Evolutionary conservation across 2,113 vertebrate species (phyloP), one percentile per base, ranked within the genome.

Genomic region (Cercocebus atys): DNA sequence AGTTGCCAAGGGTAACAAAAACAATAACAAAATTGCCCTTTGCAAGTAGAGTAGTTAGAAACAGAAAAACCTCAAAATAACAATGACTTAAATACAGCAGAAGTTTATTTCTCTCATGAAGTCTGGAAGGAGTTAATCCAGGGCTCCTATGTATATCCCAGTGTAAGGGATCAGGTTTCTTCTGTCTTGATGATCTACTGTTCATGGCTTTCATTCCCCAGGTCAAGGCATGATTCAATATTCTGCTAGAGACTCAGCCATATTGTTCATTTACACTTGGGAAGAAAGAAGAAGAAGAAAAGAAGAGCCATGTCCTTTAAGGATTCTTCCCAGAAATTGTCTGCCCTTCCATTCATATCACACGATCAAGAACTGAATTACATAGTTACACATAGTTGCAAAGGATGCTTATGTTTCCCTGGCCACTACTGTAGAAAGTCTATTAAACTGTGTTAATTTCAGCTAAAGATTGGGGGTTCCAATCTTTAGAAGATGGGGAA

Each of bases 11-110:
- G 20, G 23, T 30, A 95, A 83, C 3, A 84, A 40, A 23, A 94
- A 93, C 59, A 98, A 92, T 87, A 92, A 97, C 66, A 97, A 81
- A 93, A 91, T 40, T 88, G 50, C 20, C 72, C 82, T 97, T 96
- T 95, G 82, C 43, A 73, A 97, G 52, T 85, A 72, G n/a, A 95
- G 38, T 81, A 86, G 17, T 27, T 90, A 47, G 88, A 40, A 91
- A 88, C 52, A 91, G 57, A 96, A 94, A 64, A 97, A 82, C 38
- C 82, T 23, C 45, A 75, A 93, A 93, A 91, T 93, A 95, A 92
- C 6, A 76, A 87, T 57, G 43, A 94, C 72, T 95, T 75, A 88
- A n/a, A 32, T 86, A 94, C 83, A 11, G 72, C 25, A 61, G 32
- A 70, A 38, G 30, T 84, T 96, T 81, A 92, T 90, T 88, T 92